Evolutionary conservation across 2,113 vertebrate genomes (phyloP).

Genomic region (Zonotrichia leucophrys): DNA sequence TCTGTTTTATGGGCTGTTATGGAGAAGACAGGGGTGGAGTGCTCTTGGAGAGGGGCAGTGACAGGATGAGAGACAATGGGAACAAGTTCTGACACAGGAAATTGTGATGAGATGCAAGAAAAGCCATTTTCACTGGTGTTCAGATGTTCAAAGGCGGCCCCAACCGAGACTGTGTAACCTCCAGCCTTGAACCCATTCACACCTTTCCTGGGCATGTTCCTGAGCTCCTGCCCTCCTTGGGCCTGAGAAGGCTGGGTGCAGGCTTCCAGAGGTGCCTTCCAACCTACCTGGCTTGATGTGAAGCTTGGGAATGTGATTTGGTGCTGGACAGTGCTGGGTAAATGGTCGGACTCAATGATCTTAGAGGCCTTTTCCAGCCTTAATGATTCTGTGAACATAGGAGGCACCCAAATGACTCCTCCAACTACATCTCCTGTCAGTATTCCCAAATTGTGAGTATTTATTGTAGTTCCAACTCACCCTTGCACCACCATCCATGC

Average conservation of each 20-base stretch:
- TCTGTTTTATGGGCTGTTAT: not conserved
- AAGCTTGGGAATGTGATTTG: not conserved
- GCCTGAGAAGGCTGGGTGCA: not conserved
- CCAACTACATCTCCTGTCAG: not conserved
- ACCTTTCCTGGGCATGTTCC: not conserved
- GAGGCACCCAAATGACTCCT: not conserved
- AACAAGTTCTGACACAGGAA: not conserved
- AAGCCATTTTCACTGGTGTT: not conserved
- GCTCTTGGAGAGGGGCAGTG: not conserved
- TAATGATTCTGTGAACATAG: not conserved
- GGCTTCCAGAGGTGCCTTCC: not conserved
- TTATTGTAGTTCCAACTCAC: not conserved
- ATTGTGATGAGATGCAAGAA: not conserved
- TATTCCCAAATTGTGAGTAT: not conserved
- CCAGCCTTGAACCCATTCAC: not conserved
- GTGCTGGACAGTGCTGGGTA: not conserved
- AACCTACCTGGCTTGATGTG: not conserved
- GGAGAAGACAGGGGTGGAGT: not conserved
- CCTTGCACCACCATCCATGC: not conserved
- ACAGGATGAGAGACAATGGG: not conserved
- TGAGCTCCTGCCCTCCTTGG: not conserved
- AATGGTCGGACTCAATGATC: not conserved
- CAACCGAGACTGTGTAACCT: accelerated
- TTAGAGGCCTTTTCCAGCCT: not conserved
- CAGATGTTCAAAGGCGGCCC: not conserved